Evolutionary conservation across 2,888 invertebrate species (phyloP), one percentile per base, ranked within the genome.

Genomic region (Horisme vitalbata): DNA sequence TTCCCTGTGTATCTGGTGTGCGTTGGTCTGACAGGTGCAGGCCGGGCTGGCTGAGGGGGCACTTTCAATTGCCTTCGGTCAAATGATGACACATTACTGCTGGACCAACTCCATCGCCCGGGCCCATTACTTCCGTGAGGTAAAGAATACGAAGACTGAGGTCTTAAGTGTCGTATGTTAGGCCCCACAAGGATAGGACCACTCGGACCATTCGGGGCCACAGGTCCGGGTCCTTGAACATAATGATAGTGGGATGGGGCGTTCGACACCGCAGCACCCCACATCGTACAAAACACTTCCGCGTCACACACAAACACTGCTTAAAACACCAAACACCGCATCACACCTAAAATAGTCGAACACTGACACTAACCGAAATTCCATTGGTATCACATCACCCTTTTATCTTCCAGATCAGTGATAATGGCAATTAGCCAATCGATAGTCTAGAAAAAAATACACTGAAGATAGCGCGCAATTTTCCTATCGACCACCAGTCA

Each of bases 71-170:
- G 87, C 52, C 90, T 79, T 45, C 90, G 74, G 58, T 90, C 90
- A 65, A 90, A 83, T 50, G 91, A 84, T 49, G 91, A 85, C 50
- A 90, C 81, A 69, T 91, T 77, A 65, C 65, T 91, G 61, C 91
- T 91, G 15, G 87, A 76, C 84, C 90, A 89, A 59, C 91, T 88
- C 91, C 91, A 81, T 52, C 91, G 79, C 64, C 90, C 82, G 57
- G 91, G 84, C 59, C 91, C 83, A 73, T 91, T 88, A 75, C 89
- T 83, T 61, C 91, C 85, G 72, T 92, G 91, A 8, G 89, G 91
- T 61, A 91, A 69, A 55, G 91, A 91, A 69, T 91, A 90, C 47
- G 86, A 88, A n/a, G 86, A 85, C 63, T 88, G 88, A 14, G 89
- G 89, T 52, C 86, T 70, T 52, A 90, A 64, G 57, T 85, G 83